Base-by-base conservation (phyloP, 2,113 vertebrate genomes). In the Aphelocoma coerulescens region DNA sequence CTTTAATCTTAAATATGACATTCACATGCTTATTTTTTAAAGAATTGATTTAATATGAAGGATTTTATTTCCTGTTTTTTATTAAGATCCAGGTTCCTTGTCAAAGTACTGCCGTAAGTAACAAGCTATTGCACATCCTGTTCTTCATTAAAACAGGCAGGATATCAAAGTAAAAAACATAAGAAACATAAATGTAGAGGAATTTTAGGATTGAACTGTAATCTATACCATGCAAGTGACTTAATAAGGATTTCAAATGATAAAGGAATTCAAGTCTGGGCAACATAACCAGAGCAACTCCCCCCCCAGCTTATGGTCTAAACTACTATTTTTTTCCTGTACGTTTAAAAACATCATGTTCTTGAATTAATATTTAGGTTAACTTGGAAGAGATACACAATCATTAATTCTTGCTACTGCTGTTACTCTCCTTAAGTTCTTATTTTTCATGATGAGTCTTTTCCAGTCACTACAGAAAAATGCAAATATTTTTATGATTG, bases 31-130 rank as follows among this genome's bases (percentile, higher is more conserved):
- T 98, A 95, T 93, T 97, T 97, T 97, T 96, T 94, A 94, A 94
- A 86, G 96, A 97, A 97, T 96, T 98, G 97, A 98, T 98, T 98
- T 98, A 97, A 97, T 96, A 97, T 96, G 95, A 97, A 98, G 97
- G 97, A 86, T 95, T 97, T 98, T 98, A 98, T 98, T 98, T 98
- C 97, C 98, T 97, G 96, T 97, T 97, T 96, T 92, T 97, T 97
- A 97, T 98, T 97, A 97, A 98, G 97, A 98, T 89, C 91, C 88
- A 96, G 94, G 94, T 94, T 95, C 81, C 94, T 92, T 91, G 93
- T 96, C 96, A 97, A 96, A 96, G 93, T 96, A 94, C 81, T 95
- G 88, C 95, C 74, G 91, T 96, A 96, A 96, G 96, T 95, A 94
- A 96, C 91, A 92, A 94, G 91, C 94, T 92, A 92, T 94, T 94